Evolutionary conservation across 2,888 invertebrate genomes (phyloP), one percentile per base, ranked within the genome.

Genomic region (Agonopterix arenella): DNA sequence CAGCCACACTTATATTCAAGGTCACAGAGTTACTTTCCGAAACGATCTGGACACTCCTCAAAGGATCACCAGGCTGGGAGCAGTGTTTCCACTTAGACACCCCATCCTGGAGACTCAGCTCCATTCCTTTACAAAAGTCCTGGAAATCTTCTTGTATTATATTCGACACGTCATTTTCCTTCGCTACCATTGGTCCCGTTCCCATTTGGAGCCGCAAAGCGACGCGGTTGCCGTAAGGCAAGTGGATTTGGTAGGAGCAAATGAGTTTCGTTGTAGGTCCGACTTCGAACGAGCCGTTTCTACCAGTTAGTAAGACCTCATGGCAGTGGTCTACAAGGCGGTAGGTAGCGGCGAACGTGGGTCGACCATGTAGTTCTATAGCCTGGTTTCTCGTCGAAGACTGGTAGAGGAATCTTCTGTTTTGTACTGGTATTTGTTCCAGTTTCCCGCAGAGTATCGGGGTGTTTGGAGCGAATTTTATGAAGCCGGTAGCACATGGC

Each of bases 261-360:
- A 90, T 82, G 28, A 93, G 76, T 44, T 90, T 90, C 10, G 86
- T 80, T 1, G 86, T 89, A 7, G 92, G 92, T 58, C 91, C 90
- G 69, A 93, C 84, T 70, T 91, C 91, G 82, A 92, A 92, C 65
- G 92, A 91, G 68, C 92, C 93, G 82, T 92, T 93, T 58, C 90
- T 89, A 48, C 86, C 84, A 60, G 90, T 90, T 59, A 93, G 90
- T 38, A 93, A 91, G 57, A 93, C 90, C 73, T 93, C 92, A 71
- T 93, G 93, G 65, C 94, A 94, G 70, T 92, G 92, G 78, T 94
- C 94, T 52, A 94, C 93, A 62, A 91, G 79, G 68, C 91, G 91
- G 82, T 92, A 94, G 62, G 84, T 85, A 64, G 93, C 89, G 72
- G 91, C 90, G 88, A 93, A 94, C 76, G 92, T 90, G 51, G 93